Conservation (phyloP, 1,140 invertebrate genomes). For the Andricus grossulariae region DNA sequence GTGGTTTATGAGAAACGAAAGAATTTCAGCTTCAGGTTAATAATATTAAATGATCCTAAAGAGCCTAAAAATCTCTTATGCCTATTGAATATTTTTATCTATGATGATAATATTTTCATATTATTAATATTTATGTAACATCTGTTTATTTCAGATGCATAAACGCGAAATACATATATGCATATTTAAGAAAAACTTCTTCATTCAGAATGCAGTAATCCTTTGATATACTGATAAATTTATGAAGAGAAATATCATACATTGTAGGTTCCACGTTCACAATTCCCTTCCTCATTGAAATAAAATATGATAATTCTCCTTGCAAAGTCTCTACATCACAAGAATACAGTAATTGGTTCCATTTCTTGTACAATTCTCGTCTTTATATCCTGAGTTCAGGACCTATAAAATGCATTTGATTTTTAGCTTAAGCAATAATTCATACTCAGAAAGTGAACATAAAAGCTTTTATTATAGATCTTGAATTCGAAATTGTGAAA, state of each 20-base stretch:
- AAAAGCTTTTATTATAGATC: neutral
- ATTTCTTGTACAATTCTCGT: neutral
- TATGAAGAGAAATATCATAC: conserved; percentile 17
- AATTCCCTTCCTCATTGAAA: conserved; percentile 17
- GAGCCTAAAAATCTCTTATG: neutral
- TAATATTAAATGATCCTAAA: neutral
- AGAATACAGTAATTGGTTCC: conserved; percentile 18
- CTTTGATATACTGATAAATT: conserved; percentile 12
- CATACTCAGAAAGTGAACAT: neutral
- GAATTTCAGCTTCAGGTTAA: neutral
- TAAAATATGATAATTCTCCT: conserved; percentile 26
- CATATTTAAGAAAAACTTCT: neutral
- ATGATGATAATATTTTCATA: conserved; percentile 22
- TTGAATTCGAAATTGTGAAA: too few species aligned
- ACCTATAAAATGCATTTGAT: neutral
- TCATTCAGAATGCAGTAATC: conserved; percentile 3
- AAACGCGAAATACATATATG: neutral
- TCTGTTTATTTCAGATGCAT: neutral
- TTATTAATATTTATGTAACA: conserved; percentile 23
- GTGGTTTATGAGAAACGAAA: too few species aligned
- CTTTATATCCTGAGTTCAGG: neutral
- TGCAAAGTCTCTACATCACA: neutral
- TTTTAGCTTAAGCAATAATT: neutral
- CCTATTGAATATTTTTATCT: neutral
- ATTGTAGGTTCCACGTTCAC: conserved; percentile 1